A percentile compares a stretch with the other conserved stretches of the same genome.
Conservation (phyloP, 2,113 vertebrate genomes). For the Microcebus lehilahytsara region DNA sequence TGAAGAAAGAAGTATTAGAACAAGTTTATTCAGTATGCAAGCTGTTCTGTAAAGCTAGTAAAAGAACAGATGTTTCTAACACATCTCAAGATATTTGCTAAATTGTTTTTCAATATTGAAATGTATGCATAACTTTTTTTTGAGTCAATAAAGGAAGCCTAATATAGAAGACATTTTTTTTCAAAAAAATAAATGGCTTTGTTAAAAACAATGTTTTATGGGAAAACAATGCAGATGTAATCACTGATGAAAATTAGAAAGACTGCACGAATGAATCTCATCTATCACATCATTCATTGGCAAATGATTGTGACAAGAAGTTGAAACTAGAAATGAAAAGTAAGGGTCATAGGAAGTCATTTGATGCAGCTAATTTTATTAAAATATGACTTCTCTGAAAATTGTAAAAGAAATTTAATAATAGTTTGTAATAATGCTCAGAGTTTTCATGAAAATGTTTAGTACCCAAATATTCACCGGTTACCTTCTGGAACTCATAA, state of each 20-base stretch:
- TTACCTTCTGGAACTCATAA: neutral
- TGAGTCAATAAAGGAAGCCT: neutral
- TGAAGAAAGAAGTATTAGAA: neutral
- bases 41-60: neutral
- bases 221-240: constrained; percentile 29
- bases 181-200: neutral
- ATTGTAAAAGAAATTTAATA: neutral
- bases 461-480: neutral
- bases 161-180: neutral
- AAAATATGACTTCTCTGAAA: neutral
- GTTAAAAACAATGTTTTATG: neutral
- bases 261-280: neutral
- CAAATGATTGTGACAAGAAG: neutral
- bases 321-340: neutral
- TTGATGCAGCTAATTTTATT: neutral
- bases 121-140: neutral
- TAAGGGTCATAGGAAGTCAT: neutral
- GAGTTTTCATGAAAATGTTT: neutral
- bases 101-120: neutral
- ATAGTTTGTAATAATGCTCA: neutral
- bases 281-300: neutral
- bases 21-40: neutral
- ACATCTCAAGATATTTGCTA: neutral
- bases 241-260: constrained; percentile 38
- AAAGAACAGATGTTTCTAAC: neutral